Evolutionary conservation across 2,797 vertebrate genomes (phyloP), one percentile per base, ranked within the genome.

Genomic region (Mallotus villosus): DNA sequence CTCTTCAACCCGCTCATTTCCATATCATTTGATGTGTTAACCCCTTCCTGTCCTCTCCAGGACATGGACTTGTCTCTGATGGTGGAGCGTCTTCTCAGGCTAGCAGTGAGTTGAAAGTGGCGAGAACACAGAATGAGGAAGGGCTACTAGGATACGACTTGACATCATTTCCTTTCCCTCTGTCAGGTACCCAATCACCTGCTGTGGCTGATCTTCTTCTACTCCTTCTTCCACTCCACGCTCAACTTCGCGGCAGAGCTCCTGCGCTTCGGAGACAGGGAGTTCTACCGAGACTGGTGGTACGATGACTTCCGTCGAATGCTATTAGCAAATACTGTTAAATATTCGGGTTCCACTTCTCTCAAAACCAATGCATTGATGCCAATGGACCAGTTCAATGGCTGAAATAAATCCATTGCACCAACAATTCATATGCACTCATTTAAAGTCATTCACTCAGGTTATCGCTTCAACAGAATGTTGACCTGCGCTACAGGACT

Each of bases 221-320:
- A 98, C 85, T 95, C 90, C 87, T 94, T 96, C 87, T 98, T 98
- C 85, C 96, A 98, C 80, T 97, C 96, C 1, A 95, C 94, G 37
- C 84, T 97, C 86, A 98, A 98, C 64, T 94, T 94, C 2, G 82
- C 90, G 25, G 96, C 95, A 0, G 96, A 98, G 85, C 83, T 98
- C 77, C 82, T 97, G 90, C 88, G 88, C 78, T 98, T 98, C 55
- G 96, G 95, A 68, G 96, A 97, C 89, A 89, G 96, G 1, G 94
- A 96, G 80, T 98, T 98, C 83, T 98, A 97, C 88, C 87, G 91
- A 21, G 96, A 98, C 89, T 97, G 96, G 96, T 97, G 96, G 96
- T 97, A 81, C 19, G 68, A 94, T 85, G 29, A 34, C 12, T 14
- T 22, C 9, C 1, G 5, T 21, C 22, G 9, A 59, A 59, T 22